Conservation (phyloP, 2,797 vertebrate species). For the Cuniculus paca region DNA sequence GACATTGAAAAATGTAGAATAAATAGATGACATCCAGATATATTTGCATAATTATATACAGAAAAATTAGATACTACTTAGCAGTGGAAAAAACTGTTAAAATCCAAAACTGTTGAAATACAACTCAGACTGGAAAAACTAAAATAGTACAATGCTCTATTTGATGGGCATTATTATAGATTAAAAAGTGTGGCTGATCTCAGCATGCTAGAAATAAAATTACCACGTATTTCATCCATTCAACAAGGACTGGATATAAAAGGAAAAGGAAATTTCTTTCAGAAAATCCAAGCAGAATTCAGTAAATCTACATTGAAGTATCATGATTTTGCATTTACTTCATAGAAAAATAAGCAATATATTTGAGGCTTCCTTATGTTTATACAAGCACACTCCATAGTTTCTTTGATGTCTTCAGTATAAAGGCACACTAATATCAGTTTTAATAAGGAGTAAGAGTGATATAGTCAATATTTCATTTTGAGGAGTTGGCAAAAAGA, state of each 20-base stretch:
- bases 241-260: conserved; percentile 35
- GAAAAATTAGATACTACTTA: conserved; percentile 48
- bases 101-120: conserved; percentile 59
- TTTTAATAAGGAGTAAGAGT: conserved; percentile 78
- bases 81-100: conserved; percentile 54
- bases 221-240: conserved; percentile 49
- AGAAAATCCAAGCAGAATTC: conserved; percentile 64
- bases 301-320: conserved; percentile 51
- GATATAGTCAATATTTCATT: conserved; percentile 83
- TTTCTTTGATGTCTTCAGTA: conserved; percentile 79
- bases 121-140: conserved; percentile 22
- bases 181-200: conserved; percentile 45
- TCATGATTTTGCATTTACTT: conserved; percentile 63
- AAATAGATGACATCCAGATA: conserved; percentile 35
- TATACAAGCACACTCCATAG: conserved; percentile 54
- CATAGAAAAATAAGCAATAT: conserved; percentile 69
- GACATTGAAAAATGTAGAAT: conserved; percentile 15
- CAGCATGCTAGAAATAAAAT: conserved; percentile 52
- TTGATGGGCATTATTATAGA: conserved; percentile 29
- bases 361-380: conserved; percentile 68
- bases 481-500: conserved; percentile 77
- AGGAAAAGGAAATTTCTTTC: conserved; percentile 60
- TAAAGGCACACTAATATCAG: conserved; percentile 74
- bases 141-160: background rate
- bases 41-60: conserved; percentile 5